Conservation (phyloP, 2,888 invertebrate species). For the Hybos culiciformis region DNA sequence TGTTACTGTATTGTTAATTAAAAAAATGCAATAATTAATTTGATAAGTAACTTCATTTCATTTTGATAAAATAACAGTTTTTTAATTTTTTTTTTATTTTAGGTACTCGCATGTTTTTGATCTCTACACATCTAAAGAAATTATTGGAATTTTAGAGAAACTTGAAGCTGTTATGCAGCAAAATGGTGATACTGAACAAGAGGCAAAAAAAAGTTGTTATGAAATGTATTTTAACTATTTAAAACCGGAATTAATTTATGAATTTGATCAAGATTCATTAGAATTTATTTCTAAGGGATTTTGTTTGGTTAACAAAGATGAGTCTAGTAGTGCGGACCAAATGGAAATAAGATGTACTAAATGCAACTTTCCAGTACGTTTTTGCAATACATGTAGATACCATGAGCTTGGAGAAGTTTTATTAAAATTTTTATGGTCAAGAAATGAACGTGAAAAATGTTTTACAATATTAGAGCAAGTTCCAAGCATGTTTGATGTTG, state of each 20-base stretch:
- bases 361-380: conserved; percentile 32
- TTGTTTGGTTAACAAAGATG: conserved; percentile 26
- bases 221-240: conserved; percentile 36
- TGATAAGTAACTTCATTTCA: no score
- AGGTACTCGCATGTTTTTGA: conserved; percentile 33
- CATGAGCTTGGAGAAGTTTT: conserved; percentile 31
- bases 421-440: conserved; percentile 34
- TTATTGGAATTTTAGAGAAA: conserved; percentile 29
- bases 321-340: neutral
- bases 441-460: conserved; percentile 32
- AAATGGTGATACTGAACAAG: conserved; percentile 27
- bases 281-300: conserved; percentile 33
- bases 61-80: no score
- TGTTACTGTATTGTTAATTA: no score
- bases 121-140: conserved; percentile 29
- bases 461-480: conserved; percentile 30
- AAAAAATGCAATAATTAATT: no score
- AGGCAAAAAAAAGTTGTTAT: conserved; percentile 30
- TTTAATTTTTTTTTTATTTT: no score
- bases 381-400: conserved; percentile 29
- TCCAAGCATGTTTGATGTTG: conserved; percentile 30
- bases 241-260: conserved; percentile 34
- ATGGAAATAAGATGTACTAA: conserved; percentile 29
- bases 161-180: conserved; percentile 30
- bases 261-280: conserved; percentile 32